These are phyloP conservation scores for Quadroppia sp. DNA, from an alignment of 2,888 invertebrate species.

Conservation along the genomic window DNA sequence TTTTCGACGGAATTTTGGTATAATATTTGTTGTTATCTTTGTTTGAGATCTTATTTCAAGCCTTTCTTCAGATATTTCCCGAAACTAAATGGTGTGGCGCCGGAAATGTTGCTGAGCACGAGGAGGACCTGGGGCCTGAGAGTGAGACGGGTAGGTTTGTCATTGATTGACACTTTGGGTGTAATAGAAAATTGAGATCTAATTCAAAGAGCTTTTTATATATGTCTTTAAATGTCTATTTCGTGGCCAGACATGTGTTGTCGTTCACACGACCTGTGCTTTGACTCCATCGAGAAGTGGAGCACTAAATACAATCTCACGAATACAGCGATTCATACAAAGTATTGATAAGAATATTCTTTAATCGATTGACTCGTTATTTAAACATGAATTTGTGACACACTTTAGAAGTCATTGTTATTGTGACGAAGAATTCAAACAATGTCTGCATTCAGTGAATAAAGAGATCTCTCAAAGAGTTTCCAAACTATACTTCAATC, in stretches of 20 bases:
- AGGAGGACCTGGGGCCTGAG: conserved; percentile 45
- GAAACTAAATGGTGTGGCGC: conserved; percentile 49
- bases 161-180: background rate
- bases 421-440: conserved; percentile 27
- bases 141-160: conserved; percentile 41
- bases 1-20: conserved; percentile 11
- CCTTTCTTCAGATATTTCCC: conserved; percentile 33
- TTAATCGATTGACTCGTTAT: too few relatives aligned
- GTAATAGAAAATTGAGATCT: too few relatives aligned
- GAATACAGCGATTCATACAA: conserved; percentile 43
- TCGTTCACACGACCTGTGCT: conserved; percentile 46
- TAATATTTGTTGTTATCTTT: background rate
- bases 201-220: too few relatives aligned
- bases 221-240: too few relatives aligned
- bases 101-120: conserved; percentile 44
- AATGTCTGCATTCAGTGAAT: conserved; percentile 1
- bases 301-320: conserved; percentile 42
- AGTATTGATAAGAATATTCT: background rate
- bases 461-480: background rate
- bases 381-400: too few relatives aligned
- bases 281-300: conserved; percentile 38
- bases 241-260: conserved; percentile 47
- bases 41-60: background rate
- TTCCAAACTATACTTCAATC: conserved; percentile 3
- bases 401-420: conserved; percentile 13